Evolutionary conservation across 1,140 invertebrate genomes (phyloP).

Genomic region (Pemphigus obesinymphae): DNA sequence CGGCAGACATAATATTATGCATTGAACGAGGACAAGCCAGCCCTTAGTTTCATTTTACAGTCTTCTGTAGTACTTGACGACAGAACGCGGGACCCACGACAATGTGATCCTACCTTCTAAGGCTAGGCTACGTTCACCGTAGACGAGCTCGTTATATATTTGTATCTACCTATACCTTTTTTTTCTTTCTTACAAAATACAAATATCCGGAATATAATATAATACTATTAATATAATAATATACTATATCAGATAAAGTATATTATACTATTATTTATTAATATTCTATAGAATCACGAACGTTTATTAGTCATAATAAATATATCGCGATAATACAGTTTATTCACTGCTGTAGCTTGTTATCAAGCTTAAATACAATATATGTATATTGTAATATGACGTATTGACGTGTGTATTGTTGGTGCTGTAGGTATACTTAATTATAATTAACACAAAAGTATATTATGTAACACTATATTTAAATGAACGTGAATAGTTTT

Average conservation of each 20-base stretch:
- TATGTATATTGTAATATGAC: background rate
- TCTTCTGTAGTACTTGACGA: constrained; percentile 19
- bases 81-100: background rate
- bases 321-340: background rate
- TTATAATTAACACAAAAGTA: background rate
- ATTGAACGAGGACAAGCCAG: background rate
- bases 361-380: background rate
- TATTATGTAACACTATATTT: constrained; percentile 13
- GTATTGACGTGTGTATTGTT: background rate
- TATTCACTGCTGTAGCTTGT: background rate
- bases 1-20: no score
- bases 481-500: background rate
- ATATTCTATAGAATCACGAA: background rate
- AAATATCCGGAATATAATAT: no score
- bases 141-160: background rate
- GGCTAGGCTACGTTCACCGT: constrained; percentile 21
- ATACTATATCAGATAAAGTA: background rate
- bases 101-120: no score
- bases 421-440: background rate
- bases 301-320: background rate
- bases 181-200: no score
- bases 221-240: no score
- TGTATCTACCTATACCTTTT: no score
- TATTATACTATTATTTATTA: no score
- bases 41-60: constrained; percentile 41